Base-by-base conservation (phyloP, 2,888 invertebrate species). In the Dolomedes plantarius region DNA sequence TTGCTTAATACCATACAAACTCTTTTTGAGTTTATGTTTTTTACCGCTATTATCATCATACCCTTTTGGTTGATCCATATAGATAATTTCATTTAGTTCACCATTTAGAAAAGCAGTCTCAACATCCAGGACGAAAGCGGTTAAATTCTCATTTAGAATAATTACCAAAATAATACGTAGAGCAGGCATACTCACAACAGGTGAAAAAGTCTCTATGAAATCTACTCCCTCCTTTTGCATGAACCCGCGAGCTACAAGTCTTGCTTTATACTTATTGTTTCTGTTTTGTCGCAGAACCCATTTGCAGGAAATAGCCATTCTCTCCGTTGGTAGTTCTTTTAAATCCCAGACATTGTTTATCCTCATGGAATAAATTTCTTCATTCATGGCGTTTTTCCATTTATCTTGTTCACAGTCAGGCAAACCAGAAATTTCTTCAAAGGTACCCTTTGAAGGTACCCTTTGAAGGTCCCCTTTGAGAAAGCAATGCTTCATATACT, bases 21-120 rank as follows among this genome's bases (percentile, higher is more conserved):
- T 46, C 46, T 16, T 46, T 16, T 46, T 2, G 19, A 74, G 74
- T 16, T 75, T 65, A n/a, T 67, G 75, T 19, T 39, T 39, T 5
- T 41, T 23, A n/a, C 46, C 65, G 41, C 75, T 75, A 16, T 28
- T 41, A 28, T 75, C 65, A 65, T 65, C 16, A 36, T 75, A 75
- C 19, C 41, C 29, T 39, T n/a, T 19, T 23, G 39, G 72, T 31
- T 50, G 50, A n/a, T 46, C 28, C 72, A 46, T 72, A 29, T 6
- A 72, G 13, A 72, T 50, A 11, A 23, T 23, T 50, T 72, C 72
- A n/a, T 72, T 0, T 9, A 72, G 28, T 11, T 6, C 28, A 13
- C 72, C 72, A 72, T 50, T 27, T 46, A 72, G 19, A 29, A 72
- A 29, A 1, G 72, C 72, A 41, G 46, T 72, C 50, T 72, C 72